A percentile compares a stretch with the other conserved stretches of the same genome.
Conservation (phyloP, 2,113 vertebrate species). For the Coregonus clupeaformis region DNA sequence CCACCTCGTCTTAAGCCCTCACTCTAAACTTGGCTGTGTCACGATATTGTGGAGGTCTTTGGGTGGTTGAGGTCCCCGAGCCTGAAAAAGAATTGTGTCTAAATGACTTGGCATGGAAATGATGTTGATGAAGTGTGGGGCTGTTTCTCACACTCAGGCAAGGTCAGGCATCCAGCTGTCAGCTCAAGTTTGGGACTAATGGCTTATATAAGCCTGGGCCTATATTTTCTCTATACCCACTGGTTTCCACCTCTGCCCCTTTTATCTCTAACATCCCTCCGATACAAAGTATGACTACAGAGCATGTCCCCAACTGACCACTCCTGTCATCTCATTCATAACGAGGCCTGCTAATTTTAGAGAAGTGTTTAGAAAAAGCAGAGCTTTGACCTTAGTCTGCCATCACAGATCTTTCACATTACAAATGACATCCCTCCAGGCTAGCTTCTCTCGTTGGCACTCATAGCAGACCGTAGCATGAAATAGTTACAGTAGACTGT, state of each 20-base stretch:
- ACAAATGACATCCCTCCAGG: too few species aligned
- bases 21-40: conserved; percentile 62
- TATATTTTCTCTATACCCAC: conserved; percentile 33
- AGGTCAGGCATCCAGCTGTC: conserved; percentile 74
- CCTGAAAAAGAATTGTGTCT: conserved; percentile 74
- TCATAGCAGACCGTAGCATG: too few species aligned
- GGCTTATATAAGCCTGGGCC: conserved; percentile 66
- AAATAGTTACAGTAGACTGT: too few species aligned
- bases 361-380: too few species aligned
- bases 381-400: too few species aligned
- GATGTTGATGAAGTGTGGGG: conserved; percentile 70
- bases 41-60: conserved; percentile 57
- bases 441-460: too few species aligned
- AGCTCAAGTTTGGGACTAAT: conserved; percentile 67
- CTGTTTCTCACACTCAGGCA: conserved; percentile 66
- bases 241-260: conserved; percentile 45
- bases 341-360: too few species aligned
- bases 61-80: conserved; percentile 25
- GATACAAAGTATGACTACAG: too few species aligned
- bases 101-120: conserved; percentile 78
- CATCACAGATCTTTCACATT: too few species aligned
- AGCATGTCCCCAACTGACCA: too few species aligned
- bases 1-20: conserved; percentile 66
- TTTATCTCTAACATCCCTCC: conserved; percentile 2
- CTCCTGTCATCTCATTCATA: too few species aligned